Base-by-base conservation (phyloP, 2,113 vertebrate species). In the Phasianus colchicus region DNA sequence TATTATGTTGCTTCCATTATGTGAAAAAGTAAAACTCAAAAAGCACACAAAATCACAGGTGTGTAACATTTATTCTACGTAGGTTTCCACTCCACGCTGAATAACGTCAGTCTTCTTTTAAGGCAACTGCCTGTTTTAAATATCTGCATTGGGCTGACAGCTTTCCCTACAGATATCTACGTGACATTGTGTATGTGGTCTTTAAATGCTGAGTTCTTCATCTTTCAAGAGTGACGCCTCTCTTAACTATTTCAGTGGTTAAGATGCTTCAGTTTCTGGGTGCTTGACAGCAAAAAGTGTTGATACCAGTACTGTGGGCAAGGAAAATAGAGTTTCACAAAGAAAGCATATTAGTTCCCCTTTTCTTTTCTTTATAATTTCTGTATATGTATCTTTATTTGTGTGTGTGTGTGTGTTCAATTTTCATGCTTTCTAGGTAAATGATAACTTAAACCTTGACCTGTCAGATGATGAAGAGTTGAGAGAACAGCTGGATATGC, bases 401-500 rank as follows among this genome's bases (percentile, higher is more conserved):
- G 22, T 54, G 1, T 72, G 5, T 58, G 25, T 58, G 25, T 72
- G 5, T 58, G 25, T 34, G 5, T 63, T 29, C 67, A 7, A 55
- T 74, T 92, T 82, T 92, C 74, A 30, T 92, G 42, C 40, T 86
- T 94, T 83, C 80, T 94, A 99, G 99, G 95, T 98, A 90, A 95
- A 98, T 87, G 98, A 99, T 67, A 98, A 98, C 91, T 96, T 98
- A 95, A 98, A 98, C 86, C 98, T 99, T 91, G 99, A 99, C 70
- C 81, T 99, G 34, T 99, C 99, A 27, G 99, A 99, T 80, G 99
- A 99, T 3, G 99, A 99, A 93, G 99, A 99, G 81, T 97, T 99
- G 89, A 98, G 99, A 94, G 99, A 99, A 55, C 99, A 99, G 95
- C 94, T 99, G 97, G 99, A 99, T 78, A 99, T 99, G 99, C 99